A percentile compares a stretch with the other conserved stretches of the same genome.
Conservation (phyloP, 2,113 vertebrate genomes). For the Pandion haliaetus region DNA sequence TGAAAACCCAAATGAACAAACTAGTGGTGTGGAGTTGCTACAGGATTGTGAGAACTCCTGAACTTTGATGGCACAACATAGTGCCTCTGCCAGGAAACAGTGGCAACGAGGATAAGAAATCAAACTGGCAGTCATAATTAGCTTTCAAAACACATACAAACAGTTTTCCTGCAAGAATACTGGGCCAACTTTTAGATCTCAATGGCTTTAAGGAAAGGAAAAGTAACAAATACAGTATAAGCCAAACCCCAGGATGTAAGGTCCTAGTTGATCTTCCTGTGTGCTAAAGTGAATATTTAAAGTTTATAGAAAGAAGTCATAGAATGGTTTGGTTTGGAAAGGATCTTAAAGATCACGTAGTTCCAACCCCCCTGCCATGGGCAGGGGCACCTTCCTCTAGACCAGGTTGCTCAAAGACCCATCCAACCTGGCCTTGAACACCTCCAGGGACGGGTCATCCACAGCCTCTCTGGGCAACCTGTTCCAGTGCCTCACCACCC, state of each 20-base stretch:
- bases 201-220: neutral
- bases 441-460: no score
- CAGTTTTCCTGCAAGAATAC: neutral
- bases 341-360: no score
- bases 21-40: neutral
- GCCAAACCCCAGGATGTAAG: neutral
- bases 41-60: neutral
- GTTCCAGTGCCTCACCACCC: no score
- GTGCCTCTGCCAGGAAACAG: neutral
- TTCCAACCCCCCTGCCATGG: no score
- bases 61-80: neutral
- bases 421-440: no score
- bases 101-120: neutral
- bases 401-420: no score
- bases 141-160: neutral
- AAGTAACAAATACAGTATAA: neutral
- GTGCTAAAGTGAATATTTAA: constrained; percentile 8
- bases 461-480: no score
- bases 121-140: neutral
- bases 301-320: neutral
- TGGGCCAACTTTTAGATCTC: neutral
- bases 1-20: neutral
- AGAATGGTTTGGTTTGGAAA: no score
- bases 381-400: no score
- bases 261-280: neutral